phyloP scores from a whole-genome alignment of 1,140 invertebrate genomes.

The Tetramorium simillimum region DNA sequence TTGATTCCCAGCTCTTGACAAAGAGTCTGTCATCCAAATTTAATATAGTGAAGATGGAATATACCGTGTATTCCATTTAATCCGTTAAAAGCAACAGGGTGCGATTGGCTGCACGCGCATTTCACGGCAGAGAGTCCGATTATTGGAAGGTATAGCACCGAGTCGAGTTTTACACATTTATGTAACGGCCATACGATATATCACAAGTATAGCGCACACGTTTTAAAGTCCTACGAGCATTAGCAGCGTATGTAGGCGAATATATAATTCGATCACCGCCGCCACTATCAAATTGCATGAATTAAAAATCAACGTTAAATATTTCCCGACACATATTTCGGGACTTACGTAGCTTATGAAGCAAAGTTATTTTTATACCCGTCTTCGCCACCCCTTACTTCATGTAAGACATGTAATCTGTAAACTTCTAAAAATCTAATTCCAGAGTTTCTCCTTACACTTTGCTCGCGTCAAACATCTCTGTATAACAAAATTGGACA shows the following conservation, averaged over 20 bases:
- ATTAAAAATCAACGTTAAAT: slow-evolving; percentile 45
- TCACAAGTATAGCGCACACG: background rate
- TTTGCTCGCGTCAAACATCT: background rate
- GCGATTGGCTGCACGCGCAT: slow-evolving; percentile 44
- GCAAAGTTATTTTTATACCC: background rate
- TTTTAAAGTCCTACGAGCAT: slow-evolving; percentile 1
- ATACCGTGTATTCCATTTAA: slow-evolving; percentile 38
- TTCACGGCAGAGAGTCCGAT: slow-evolving; percentile 54
- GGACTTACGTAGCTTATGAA: background rate
- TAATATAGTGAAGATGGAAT: slow-evolving; percentile 27
- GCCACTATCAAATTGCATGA: slow-evolving; percentile 9
- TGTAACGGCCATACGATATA: slow-evolving; percentile 18
- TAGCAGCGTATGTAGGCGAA: background rate
- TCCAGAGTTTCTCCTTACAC: background rate
- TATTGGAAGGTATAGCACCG: slow-evolving; percentile 45
- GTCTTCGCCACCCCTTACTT: background rate
- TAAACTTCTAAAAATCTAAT: background rate
- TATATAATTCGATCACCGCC: background rate
- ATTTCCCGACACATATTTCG: background rate
- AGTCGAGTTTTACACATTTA: slow-evolving; percentile 55
- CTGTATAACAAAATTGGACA: background rate
- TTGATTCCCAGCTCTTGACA: background rate
- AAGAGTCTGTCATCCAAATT: slow-evolving; percentile 42
- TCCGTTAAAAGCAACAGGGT: slow-evolving; percentile 58
- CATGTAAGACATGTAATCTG: background rate